Evolutionary conservation across 2,797 vertebrate genomes (phyloP).

Genomic region (Clarias laeviceps): DNA sequence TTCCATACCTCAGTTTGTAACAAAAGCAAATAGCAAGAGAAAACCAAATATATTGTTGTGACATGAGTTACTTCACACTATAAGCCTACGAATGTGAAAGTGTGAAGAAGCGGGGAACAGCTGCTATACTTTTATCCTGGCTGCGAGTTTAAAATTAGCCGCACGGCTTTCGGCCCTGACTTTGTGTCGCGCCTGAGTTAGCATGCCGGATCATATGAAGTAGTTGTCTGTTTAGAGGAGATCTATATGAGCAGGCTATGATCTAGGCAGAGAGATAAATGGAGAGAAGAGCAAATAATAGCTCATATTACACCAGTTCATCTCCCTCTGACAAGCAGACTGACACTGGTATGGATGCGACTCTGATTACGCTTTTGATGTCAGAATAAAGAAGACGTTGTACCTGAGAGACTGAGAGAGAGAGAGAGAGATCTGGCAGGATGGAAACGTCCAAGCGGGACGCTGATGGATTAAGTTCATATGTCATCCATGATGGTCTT

Average conservation of each 20-base stretch:
- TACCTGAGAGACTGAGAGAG: constrained; percentile 41
- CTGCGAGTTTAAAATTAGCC: constrained; percentile 16
- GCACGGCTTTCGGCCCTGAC: background rate
- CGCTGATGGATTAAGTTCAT: constrained; percentile 67
- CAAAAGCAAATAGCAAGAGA: background rate
- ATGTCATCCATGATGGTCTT: constrained; percentile 60
- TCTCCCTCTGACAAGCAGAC: constrained; percentile 62
- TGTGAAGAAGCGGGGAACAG: constrained; percentile 27
- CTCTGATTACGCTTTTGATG: constrained; percentile 67
- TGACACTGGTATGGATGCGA: constrained; percentile 68
- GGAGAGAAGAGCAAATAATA: constrained; percentile 62
- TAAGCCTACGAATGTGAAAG: background rate
- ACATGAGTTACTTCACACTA: constrained; percentile 24
- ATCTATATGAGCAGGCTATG: constrained; percentile 28
- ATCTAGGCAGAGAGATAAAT: constrained; percentile 59
- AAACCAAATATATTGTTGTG: constrained; percentile 33
- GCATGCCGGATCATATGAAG: background rate
- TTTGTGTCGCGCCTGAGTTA: background rate
- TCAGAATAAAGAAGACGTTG: constrained; percentile 68
- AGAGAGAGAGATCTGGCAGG: constrained; percentile 53
- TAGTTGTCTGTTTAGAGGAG: constrained; percentile 1
- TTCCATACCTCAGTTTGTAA: background rate
- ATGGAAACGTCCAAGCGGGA: constrained; percentile 61
- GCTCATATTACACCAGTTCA: constrained; percentile 67
- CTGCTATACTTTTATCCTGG: constrained; percentile 36